A percentile compares a stretch with the other conserved stretches of the same genome.
Evolutionary conservation across 2,113 vertebrate genomes (phyloP).

Genomic region (Ageneiosus marmoratus): DNA sequence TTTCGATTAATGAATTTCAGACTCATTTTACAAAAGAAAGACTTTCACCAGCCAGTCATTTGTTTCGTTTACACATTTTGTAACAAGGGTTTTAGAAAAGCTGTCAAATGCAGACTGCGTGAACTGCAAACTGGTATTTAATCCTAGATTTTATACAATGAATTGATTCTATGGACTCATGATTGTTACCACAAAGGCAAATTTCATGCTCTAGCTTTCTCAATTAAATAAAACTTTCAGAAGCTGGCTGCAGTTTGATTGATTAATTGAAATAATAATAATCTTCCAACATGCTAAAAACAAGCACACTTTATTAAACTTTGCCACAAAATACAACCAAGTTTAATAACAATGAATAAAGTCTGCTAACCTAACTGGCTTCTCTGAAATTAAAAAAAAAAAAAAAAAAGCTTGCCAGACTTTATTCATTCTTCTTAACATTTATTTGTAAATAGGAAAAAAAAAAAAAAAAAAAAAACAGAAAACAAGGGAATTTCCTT

Average conservation of each 20-base stretch:
- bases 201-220: not conserved
- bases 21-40: not conserved
- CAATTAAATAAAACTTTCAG: not conserved
- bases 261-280: not conserved
- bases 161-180: not conserved
- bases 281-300: not conserved
- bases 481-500: not conserved
- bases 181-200: not conserved
- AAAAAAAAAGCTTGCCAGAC: not conserved
- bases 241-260: not conserved
- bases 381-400: not conserved
- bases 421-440: not conserved
- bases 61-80: not conserved
- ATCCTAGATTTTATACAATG: not conserved
- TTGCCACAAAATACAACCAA: not conserved
- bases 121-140: not conserved
- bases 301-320: not conserved
- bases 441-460: not conserved
- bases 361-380: not conserved
- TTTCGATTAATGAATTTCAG: not conserved
- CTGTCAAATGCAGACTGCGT: not conserved
- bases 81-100: not conserved
- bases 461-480: too few relatives aligned
- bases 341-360: not conserved
- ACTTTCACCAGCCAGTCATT: not conserved